Conservation (phyloP, 2,113 vertebrate genomes). For the Bufo bufo region DNA sequence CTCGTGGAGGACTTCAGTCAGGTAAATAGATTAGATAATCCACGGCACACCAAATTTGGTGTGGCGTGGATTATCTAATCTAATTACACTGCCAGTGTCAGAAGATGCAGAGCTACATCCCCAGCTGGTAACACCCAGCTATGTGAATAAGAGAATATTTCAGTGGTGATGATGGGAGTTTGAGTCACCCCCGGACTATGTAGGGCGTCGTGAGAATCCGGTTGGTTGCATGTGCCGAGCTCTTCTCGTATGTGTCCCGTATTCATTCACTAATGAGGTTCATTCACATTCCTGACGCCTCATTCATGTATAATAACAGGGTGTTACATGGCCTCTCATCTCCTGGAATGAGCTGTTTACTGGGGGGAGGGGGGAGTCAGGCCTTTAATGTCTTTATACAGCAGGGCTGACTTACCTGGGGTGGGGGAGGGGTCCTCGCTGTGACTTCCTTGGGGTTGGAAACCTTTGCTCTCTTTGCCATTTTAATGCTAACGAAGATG, state of each 20-base stretch:
- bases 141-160: too few relatives aligned
- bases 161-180: neutral
- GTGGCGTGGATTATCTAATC: too few relatives aligned
- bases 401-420: neutral
- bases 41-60: too few relatives aligned
- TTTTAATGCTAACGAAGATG: slow-evolving; percentile 20
- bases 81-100: too few relatives aligned
- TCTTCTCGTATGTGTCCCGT: neutral
- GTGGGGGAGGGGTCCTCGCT: neutral
- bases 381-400: neutral
- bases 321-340: neutral
- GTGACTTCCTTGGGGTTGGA: neutral
- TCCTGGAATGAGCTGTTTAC: neutral
- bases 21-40: too few relatives aligned
- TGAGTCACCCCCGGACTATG: neutral
- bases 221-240: neutral
- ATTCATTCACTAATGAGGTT: slow-evolving; percentile 41
- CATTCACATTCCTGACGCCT: slow-evolving; percentile 37
- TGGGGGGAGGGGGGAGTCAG: neutral
- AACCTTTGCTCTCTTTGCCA: neutral
- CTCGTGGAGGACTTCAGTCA: too few relatives aligned
- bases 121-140: too few relatives aligned
- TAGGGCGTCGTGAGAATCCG: neutral
- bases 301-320: slow-evolving; percentile 37
- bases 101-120: too few relatives aligned